These are phyloP conservation scores for Drosophila ustulata DNA, from an alignment of 2,888 invertebrate genomes.

Conservation along the genomic window DNA sequence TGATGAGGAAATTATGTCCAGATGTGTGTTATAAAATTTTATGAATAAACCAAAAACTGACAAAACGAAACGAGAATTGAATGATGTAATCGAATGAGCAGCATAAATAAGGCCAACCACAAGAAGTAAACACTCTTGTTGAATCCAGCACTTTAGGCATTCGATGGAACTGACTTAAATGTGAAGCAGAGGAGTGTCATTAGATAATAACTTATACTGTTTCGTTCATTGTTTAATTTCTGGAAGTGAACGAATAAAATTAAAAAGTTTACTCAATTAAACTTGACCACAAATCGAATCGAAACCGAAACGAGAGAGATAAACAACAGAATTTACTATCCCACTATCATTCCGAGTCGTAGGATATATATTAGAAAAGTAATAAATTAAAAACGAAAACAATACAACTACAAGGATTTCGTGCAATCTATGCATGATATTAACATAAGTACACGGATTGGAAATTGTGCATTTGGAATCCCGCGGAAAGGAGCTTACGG, in stretches of 20 bases:
- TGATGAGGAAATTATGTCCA: slow-evolving; percentile 69
- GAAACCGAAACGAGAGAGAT: slow-evolving; percentile 29
- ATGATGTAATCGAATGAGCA: slow-evolving; percentile 42
- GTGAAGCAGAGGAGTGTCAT: slow-evolving; percentile 66
- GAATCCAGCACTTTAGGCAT: slow-evolving; percentile 12
- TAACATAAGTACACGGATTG: slow-evolving; percentile 20
- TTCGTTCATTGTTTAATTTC: slow-evolving; percentile 46
- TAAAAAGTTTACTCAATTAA: slow-evolving; percentile 24
- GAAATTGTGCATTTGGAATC: slow-evolving; percentile 31
- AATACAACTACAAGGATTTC: slow-evolving; percentile 26
- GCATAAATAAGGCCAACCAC: slow-evolving; percentile 48
- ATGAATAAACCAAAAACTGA: slow-evolving; percentile 45
- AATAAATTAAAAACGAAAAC: slow-evolving; percentile 18
- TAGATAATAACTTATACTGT: slow-evolving; percentile 50
- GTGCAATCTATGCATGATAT: slow-evolving; percentile 48
- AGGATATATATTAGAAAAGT: slow-evolving; percentile 37
- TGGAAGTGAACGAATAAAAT: slow-evolving; percentile 51
- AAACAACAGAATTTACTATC: slow-evolving; percentile 35
- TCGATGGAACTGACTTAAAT: slow-evolving; percentile 54
- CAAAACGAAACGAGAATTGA: slow-evolving; percentile 40
- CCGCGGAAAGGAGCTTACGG: slow-evolving; percentile 10
- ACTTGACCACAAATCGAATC: slow-evolving; percentile 38
- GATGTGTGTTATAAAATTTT: slow-evolving; percentile 67
- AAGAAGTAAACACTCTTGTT: slow-evolving; percentile 28
- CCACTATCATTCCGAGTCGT: slow-evolving; percentile 69